A percentile compares a stretch with the other conserved stretches of the same genome.
Conservation (phyloP, 1,140 invertebrate species). For the Oedothorax gibbosus region DNA sequence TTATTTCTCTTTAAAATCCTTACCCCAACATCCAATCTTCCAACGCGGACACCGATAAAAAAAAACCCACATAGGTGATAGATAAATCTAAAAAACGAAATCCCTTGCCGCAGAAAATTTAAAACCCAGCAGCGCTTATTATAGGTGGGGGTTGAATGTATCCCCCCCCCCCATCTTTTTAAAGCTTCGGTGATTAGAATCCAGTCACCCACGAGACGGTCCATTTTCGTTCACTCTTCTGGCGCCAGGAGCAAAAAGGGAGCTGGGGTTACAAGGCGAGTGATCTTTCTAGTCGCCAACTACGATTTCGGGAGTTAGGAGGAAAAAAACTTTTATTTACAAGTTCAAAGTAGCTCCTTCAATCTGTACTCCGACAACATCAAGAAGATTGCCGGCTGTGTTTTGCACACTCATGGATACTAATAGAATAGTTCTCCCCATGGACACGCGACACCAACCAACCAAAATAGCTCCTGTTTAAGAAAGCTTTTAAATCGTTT, state of each 20-base stretch:
- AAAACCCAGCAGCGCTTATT: constrained; percentile 43
- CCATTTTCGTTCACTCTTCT: constrained; percentile 1
- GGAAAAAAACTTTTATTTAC: too few species aligned
- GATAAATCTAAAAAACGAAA: constrained; percentile 7
- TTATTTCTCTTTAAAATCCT: constrained; percentile 19
- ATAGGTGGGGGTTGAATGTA: constrained; percentile 11
- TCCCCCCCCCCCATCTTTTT: constrained; percentile 34
- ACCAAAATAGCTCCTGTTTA: too few species aligned
- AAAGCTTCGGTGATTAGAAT: constrained; percentile 53
- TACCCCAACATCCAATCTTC: constrained; percentile 4
- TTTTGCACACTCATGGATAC: too few species aligned
- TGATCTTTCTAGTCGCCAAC: too few species aligned
- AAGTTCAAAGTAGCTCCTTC: too few species aligned
- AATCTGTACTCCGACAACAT: too few species aligned
- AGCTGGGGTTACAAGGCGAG: background rate
- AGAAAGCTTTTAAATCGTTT: too few species aligned
- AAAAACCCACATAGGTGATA: background rate
- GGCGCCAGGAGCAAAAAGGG: constrained; percentile 15
- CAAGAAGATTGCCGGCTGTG: too few species aligned
- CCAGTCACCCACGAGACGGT: constrained; percentile 19
- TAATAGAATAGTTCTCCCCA: too few species aligned
- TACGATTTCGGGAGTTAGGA: too few species aligned
- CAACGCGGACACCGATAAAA: constrained; percentile 23
- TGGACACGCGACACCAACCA: too few species aligned
- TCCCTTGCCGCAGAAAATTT: constrained; percentile 42